These are phyloP conservation scores for Cladopsammia gracilis DNA, from an alignment of 64 coral and sea anemone genomes.

Conservation along the genomic window DNA sequence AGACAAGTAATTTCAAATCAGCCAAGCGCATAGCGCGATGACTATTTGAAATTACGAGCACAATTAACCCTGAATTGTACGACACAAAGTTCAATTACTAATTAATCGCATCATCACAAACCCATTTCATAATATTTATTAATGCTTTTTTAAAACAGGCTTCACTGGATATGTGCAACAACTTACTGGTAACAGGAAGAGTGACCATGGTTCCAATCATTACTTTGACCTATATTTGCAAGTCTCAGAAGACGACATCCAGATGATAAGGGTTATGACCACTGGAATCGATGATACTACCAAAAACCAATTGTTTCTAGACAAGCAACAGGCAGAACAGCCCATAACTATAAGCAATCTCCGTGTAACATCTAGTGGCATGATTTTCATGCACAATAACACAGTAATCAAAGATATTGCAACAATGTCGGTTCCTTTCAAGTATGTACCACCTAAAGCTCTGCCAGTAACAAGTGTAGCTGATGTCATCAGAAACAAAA, in stretches of 20 bases:
- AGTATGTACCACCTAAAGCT: constrained; percentile 48
- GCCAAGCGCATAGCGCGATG: no score
- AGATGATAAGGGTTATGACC: constrained; percentile 32
- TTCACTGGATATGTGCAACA: no score
- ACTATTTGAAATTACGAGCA: no score
- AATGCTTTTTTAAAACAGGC: no score
- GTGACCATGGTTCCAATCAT: no score
- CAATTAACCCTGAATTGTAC: no score
- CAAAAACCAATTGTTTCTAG: constrained; percentile 6
- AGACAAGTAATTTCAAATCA: no score
- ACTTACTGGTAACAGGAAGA: no score
- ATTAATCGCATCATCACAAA: no score
- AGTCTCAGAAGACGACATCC: constrained; percentile 15
- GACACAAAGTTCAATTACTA: no score
- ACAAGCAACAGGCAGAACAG: constrained; percentile 33
- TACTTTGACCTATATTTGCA: constrained; percentile 52
- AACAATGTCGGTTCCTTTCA: constrained; percentile 36
- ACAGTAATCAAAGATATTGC: constrained; percentile 48
- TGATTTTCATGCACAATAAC: constrained; percentile 56
- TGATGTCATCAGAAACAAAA: constrained; percentile 45
- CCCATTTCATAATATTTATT: no score
- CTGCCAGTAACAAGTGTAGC: constrained; percentile 22
- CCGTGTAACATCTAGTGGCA: constrained; percentile 4
- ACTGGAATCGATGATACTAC: constrained; percentile 18
- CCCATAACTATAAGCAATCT: constrained; percentile 37